A percentile compares a stretch with the other conserved stretches of the same genome.
These are phyloP conservation scores for Pseudotriccus pelzelni DNA, from an alignment of 2,797 vertebrate species.

Conservation along the genomic window DNA sequence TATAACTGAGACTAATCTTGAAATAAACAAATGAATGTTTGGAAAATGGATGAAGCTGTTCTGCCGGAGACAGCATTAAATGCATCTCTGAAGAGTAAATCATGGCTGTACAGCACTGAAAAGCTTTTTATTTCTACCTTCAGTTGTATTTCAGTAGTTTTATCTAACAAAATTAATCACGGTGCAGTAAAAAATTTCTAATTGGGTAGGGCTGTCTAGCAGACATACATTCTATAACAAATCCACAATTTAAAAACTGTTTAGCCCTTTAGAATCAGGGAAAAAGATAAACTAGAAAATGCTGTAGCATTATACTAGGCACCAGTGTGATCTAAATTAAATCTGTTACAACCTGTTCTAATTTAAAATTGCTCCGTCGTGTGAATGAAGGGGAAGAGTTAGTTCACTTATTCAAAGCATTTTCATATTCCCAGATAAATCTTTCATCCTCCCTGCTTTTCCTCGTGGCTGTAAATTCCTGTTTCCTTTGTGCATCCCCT, in stretches of 20 bases:
- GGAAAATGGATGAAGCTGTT: constrained; percentile 66
- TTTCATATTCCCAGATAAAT: constrained; percentile 26
- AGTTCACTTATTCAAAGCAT: constrained; percentile 21
- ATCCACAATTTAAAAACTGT: constrained; percentile 25
- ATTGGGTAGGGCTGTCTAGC: constrained; percentile 9
- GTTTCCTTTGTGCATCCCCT: background rate
- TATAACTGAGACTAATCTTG: constrained; percentile 69
- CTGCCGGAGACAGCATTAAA: constrained; percentile 58
- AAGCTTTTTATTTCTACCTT: constrained; percentile 64
- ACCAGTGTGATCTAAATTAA: constrained; percentile 67
- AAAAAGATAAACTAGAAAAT: constrained; percentile 19
- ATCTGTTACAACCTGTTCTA: constrained; percentile 62
- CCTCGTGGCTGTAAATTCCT: background rate
- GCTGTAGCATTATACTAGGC: constrained; percentile 25
- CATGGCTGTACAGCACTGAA: constrained; percentile 40
- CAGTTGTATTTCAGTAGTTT: constrained; percentile 50
- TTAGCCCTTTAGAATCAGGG: constrained; percentile 27
- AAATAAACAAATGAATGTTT: constrained; percentile 77
- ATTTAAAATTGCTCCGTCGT: constrained; percentile 35
- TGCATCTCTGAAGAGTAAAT: constrained; percentile 60
- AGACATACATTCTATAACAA: background rate
- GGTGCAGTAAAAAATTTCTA: constrained; percentile 6
- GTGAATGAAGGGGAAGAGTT: constrained; percentile 25
- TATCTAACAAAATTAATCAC: constrained; percentile 55
- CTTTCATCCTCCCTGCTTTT: background rate